Evolutionary conservation across 1,140 invertebrate species (phyloP), one percentile per base, ranked within the genome.

Genomic region (Rhopalosiphum maidis): DNA sequence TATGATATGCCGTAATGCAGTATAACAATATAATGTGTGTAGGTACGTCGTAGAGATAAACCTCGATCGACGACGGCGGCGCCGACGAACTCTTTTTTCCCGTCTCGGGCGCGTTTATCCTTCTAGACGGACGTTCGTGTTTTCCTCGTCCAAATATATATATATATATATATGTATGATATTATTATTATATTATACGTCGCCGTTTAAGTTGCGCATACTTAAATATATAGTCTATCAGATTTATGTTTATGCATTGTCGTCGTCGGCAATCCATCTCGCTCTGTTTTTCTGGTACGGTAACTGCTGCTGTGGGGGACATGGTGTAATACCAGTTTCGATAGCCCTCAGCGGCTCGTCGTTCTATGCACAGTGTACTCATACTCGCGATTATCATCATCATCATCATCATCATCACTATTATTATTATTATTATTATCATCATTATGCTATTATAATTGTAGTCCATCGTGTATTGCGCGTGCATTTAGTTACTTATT

Each of bases 281-380:
- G 18, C 60, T 68, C 15, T 6, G 15, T 68, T 77, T 77, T 77
- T n/a, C 60, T 77, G 30, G 60, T 77, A 77, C 60, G 21, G n/a
- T 77, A 18, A 35, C 11, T 18, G 60, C 30, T 77, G 60, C 60
- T 68, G 11, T n/a, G 30, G 30, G 25, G 35, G 77, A 35, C 22
- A 85, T 11, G 22, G 23, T 85, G 41, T 46, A 86, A 86, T 90
- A 90, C 89, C 89, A 90, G 89, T 90, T 90, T 90, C 55, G 55
- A 90, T 90, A 54, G 89, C 89, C 89, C 55, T 90, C 89, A 90
- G 89, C 89, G 22, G 54, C 22, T 25, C 23, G 22, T 43, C 41
- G 83, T 85, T 4, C 43, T 43, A 43, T 86, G 30, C 18, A 48
- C 43, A 6, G 43, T 46, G 22, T 30, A 46, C 8, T 9, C 46